phyloP scores from a whole-genome alignment of 53 echinoderm and acorn worm species.

The Paracentrotus lividus region DNA sequence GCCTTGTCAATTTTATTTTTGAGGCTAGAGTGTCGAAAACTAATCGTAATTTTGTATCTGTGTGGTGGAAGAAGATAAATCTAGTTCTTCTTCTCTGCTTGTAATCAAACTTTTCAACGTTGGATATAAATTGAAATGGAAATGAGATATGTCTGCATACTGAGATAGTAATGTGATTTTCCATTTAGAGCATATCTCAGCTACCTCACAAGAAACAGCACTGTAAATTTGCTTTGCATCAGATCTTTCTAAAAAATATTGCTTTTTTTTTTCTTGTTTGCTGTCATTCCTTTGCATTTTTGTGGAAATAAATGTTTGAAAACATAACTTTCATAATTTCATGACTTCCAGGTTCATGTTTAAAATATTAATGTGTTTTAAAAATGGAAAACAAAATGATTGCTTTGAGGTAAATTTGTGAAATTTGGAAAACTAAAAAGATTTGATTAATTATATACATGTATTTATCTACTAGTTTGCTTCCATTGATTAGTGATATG shows the following conservation, averaged over 20 bases:
- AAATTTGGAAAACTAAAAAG: background rate
- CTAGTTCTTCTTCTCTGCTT: background rate
- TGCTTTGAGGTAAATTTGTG: background rate
- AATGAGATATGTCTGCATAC: conserved; percentile 42
- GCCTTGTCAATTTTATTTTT: background rate
- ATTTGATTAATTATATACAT: background rate
- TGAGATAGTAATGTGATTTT: background rate
- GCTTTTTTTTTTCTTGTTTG: background rate
- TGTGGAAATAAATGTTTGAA: background rate
- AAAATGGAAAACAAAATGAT: background rate
- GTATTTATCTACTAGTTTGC: no score
- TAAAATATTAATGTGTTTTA: background rate
- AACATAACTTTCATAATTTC: background rate
- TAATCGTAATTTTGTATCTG: background rate
- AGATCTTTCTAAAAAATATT: background rate
- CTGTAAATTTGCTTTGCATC: background rate
- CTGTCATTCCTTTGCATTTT: background rate
- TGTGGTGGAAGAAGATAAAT: conserved; percentile 8
- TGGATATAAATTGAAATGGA: conserved; percentile 19
- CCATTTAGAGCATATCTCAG: background rate
- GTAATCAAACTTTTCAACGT: background rate
- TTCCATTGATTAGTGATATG: no score
- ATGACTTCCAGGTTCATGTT: no score
- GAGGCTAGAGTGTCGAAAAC: background rate
- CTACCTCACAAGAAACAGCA: background rate